Evolutionary conservation across 2,797 vertebrate genomes (phyloP), one percentile per base, ranked within the genome.

Genomic region (Borostomias antarcticus): DNA sequence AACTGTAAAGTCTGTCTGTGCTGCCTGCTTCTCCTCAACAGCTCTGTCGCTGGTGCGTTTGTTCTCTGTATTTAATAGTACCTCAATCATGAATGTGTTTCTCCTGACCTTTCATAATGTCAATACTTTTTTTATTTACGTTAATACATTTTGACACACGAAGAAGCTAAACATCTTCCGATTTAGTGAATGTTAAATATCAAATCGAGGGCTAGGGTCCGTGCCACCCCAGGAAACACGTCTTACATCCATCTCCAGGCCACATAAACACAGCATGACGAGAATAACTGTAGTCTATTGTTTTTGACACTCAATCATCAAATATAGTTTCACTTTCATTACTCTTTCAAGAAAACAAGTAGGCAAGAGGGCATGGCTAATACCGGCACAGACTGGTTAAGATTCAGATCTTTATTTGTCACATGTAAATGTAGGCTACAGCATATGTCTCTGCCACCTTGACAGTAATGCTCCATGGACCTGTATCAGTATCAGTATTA

Each of bases 31-130:
- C 58, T 63, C 64, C 65, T 50, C 32, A 48, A 64, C 52, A 68
- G 60, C 40, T 65, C 52, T 64, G 28, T 64, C 25, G 64, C 60
- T 64, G 32, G 61, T 73, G 54, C 53, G 58, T 67, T 63, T 67
- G 58, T 72, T 60, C 58, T 66, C 58, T 66, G 40, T 52, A 28
- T 48, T 62, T 43, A n/a, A 52, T 43, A 58, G 57, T 61, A 40
- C 58, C 57, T 62, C 57, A 56, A 17, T 19, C 51, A 45, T 43
- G 25, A 40, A 40, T 26, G 7, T 30, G 37, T 43, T 43, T 15
- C 13, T 43, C 11, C 37, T 43, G 37, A 43, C 37, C 37, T 43
- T n/a, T n/a, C n/a, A n/a, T n/a, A n/a, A n/a, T n/a, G n/a, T n/a
- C n/a, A n/a, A n/a, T n/a, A n/a, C n/a, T n/a, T n/a, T n/a, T n/a